A percentile compares a stretch with the other conserved stretches of the same genome.
phyloP scores from a whole-genome alignment of 2,113 vertebrate species.

The Phalacrocorax pelagicus region DNA sequence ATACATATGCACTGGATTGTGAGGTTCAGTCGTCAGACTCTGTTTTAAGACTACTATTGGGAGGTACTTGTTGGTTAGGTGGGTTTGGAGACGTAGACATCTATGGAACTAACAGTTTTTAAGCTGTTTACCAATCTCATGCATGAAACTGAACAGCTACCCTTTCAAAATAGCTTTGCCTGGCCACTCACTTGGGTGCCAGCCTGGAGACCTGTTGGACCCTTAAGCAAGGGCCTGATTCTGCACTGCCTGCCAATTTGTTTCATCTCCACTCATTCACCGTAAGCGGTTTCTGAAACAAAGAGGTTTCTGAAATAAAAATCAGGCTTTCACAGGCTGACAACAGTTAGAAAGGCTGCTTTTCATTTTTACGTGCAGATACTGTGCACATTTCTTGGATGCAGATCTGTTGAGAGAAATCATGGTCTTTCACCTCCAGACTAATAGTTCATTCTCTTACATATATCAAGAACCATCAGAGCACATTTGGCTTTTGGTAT shows the following conservation, averaged over 20 bases:
- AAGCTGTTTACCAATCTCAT: not conserved
- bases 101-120: not conserved
- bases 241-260: not conserved
- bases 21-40: not conserved
- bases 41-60: not conserved
- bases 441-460: not conserved
- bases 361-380: not conserved
- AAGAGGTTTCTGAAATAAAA: not conserved
- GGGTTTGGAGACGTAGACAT: not conserved
- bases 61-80: not conserved
- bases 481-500: not conserved
- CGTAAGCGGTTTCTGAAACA: not conserved
- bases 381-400: not conserved
- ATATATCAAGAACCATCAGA: not conserved
- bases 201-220: not conserved
- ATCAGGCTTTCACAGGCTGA: not conserved
- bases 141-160: not conserved
- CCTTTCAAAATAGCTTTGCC: not conserved
- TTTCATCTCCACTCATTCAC: not conserved
- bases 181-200: not conserved
- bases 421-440: not conserved
- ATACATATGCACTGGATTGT: not conserved
- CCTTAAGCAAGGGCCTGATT: not conserved
- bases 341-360: not conserved
- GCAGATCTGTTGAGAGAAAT: not conserved